Conservation (phyloP, 2,888 invertebrate genomes). For the Drosophila atroscutellata region DNA sequence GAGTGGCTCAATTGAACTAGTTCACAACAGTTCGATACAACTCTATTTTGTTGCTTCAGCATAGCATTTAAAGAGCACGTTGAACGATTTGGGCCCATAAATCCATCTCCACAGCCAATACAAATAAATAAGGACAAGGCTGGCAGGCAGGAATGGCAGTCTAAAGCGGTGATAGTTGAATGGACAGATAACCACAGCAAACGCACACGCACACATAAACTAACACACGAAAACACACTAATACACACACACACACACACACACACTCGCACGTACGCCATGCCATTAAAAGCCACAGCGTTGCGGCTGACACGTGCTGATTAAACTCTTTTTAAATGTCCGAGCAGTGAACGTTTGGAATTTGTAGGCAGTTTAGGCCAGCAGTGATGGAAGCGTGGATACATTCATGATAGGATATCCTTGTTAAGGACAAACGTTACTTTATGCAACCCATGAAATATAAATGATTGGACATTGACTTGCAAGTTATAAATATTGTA, state of each 20-base stretch:
- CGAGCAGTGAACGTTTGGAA: slow-evolving; percentile 45
- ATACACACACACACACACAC: slow-evolving; percentile 4
- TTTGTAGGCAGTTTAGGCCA: slow-evolving; percentile 16
- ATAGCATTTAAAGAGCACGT: slow-evolving; percentile 41
- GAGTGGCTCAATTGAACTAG: background rate
- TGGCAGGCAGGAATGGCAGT: background rate
- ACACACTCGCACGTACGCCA: slow-evolving; percentile 3
- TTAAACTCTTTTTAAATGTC: slow-evolving; percentile 64
- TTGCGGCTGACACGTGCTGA: slow-evolving; percentile 58
- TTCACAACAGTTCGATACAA: background rate
- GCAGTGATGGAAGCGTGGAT: slow-evolving; percentile 17
- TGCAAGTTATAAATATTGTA: background rate
- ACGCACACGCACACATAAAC: slow-evolving; percentile 16
- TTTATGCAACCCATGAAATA: background rate
- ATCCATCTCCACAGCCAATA: slow-evolving; percentile 71
- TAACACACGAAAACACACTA: slow-evolving; percentile 1
- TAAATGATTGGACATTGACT: background rate
- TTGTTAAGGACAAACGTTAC: background rate
- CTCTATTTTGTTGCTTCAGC: background rate
- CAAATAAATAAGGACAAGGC: slow-evolving; percentile 66
- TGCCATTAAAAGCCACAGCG: slow-evolving; percentile 28
- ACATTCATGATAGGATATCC: slow-evolving; percentile 14
- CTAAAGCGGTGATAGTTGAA: slow-evolving; percentile 39
- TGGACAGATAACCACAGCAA: slow-evolving; percentile 42
- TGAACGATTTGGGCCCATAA: slow-evolving; percentile 71